A percentile compares a stretch with the other conserved stretches of the same genome.
Evolutionary conservation across 2,888 invertebrate species (phyloP).

Genomic region (Acrobasis consociella): DNA sequence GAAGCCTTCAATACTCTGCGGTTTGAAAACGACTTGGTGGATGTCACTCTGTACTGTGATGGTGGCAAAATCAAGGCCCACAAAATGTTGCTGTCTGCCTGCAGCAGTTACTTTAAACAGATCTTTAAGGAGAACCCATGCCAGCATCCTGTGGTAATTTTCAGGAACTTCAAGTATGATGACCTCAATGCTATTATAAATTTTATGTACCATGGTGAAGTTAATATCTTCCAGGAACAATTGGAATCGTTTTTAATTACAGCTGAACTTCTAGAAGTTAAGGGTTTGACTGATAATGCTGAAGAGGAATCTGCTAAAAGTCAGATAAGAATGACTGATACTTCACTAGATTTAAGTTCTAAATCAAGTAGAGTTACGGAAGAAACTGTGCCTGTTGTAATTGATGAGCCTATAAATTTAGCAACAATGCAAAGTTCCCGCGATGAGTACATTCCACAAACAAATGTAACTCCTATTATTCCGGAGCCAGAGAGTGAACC

Average conservation of each 20-base stretch:
- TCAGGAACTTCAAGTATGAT: constrained; percentile 89
- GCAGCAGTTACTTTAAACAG: constrained; percentile 90
- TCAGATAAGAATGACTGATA: constrained; percentile 59
- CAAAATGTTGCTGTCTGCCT: constrained; percentile 92
- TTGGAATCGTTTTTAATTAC: constrained; percentile 90
- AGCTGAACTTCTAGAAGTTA: constrained; percentile 89
- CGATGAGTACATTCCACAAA: constrained; percentile 68
- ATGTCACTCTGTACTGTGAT: constrained; percentile 93
- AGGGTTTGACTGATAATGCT: constrained; percentile 86
- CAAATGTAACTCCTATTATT: constrained; percentile 38
- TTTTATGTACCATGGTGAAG: constrained; percentile 93
- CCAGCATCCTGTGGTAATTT: constrained; percentile 91
- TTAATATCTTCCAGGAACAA: constrained; percentile 90
- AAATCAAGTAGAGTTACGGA: constrained; percentile 61
- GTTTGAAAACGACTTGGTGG: constrained; percentile 87
- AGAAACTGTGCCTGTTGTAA: constrained; percentile 54
- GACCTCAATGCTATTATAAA: constrained; percentile 90
- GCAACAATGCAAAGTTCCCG: constrained; percentile 64
- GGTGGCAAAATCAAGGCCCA: constrained; percentile 92
- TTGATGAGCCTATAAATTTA: constrained; percentile 75
- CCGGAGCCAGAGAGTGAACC: constrained; percentile 54
- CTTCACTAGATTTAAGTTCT: constrained; percentile 72
- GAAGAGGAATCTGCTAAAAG: constrained; percentile 70
- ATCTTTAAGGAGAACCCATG: constrained; percentile 90
- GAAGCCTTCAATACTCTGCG: constrained; percentile 90